Base-by-base conservation (phyloP, 2,113 vertebrate species). In the Tetrao urogallus region DNA sequence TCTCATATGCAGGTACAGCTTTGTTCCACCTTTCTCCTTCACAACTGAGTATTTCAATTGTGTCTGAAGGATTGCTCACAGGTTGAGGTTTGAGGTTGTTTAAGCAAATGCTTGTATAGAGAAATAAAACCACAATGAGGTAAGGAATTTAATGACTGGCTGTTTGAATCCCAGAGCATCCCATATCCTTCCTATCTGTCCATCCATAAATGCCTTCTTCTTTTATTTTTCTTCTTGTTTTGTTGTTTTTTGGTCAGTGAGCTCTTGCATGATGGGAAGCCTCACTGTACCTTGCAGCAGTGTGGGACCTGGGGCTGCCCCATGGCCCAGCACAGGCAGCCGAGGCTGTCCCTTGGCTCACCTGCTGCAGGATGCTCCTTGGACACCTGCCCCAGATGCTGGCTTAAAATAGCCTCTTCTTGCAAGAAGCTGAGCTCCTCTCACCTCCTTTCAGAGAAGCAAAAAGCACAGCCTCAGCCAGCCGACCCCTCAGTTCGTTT, bases 371-470 rank as follows among this genome's bases (percentile, higher is more conserved):
- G 45, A 21, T 6, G 27, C 20, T 36, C 34, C 34, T 1, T 8
- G 1, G 1, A 20, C 10, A 19, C 40, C 28, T 3, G 0, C 30
- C 11, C 36, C 32, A 47, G 34, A 56, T 20, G 14, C 27, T n/a
- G 57, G 11, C 15, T 67, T 76, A 16, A 57, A 86, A 22, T 13
- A 24, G 3, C 13, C 30, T 69, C 38, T 36, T 47, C 15, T 42
- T 69, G 54, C 42, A 3, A 22, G 54, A 1, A 82, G 16, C 11
- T 16, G 42, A 12, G 36, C 36, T 64, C n/a, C 24, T 21, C 15
- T 40, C 12, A 25, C 17, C 30, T 52, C 6, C 19, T 52, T 63
- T 45, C 36, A 36, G 27, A 64, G 28, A 40, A 57, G 56, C 25
- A 6, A 52, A 64, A n/a, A 27, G 24, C 42, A 40, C 24, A 10